phyloP scores from a whole-genome alignment of 2,797 vertebrate genomes.

The Enteromius viviparus region DNA sequence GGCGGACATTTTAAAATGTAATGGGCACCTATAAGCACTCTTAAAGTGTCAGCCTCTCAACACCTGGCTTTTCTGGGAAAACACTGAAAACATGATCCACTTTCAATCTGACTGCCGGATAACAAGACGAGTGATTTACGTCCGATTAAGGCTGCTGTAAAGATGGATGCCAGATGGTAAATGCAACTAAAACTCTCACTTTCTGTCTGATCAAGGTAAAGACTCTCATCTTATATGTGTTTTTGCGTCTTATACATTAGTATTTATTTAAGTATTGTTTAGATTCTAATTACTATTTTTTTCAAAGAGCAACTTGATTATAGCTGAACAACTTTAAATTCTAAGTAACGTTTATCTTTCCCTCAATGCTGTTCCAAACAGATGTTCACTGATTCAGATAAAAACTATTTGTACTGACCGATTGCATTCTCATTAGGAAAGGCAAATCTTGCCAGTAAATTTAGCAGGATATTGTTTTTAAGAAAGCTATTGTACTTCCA shows the following conservation, averaged over 20 bases:
- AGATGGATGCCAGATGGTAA: slow-evolving; percentile 76
- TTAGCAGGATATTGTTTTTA: slow-evolving; percentile 13
- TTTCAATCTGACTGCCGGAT: slow-evolving; percentile 47
- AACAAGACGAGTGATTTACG: slow-evolving; percentile 55
- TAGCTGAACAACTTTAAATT: neutral
- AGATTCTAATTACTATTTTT: neutral
- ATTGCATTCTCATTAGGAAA: slow-evolving; percentile 25
- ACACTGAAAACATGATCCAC: slow-evolving; percentile 64
- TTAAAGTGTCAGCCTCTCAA: slow-evolving; percentile 61
- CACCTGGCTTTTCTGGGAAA: slow-evolving; percentile 25
- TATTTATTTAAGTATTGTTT: neutral
- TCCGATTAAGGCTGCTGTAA: slow-evolving; percentile 53
- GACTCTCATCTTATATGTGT: neutral
- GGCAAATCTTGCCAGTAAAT: neutral
- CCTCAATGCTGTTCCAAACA: slow-evolving; percentile 32
- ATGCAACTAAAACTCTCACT: slow-evolving; percentile 53
- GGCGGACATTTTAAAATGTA: slow-evolving; percentile 54
- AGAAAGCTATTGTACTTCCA: slow-evolving; percentile 27
- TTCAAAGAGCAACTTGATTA: neutral
- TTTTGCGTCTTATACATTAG: neutral
- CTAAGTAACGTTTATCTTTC: neutral
- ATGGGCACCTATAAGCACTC: slow-evolving; percentile 60
- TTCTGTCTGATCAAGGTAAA: slow-evolving; percentile 62
- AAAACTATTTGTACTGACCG: slow-evolving; percentile 11
- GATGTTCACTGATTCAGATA: slow-evolving; percentile 43